phyloP scores from a whole-genome alignment of 2,113 vertebrate species.

The Onychostruthus taczanowskii region DNA sequence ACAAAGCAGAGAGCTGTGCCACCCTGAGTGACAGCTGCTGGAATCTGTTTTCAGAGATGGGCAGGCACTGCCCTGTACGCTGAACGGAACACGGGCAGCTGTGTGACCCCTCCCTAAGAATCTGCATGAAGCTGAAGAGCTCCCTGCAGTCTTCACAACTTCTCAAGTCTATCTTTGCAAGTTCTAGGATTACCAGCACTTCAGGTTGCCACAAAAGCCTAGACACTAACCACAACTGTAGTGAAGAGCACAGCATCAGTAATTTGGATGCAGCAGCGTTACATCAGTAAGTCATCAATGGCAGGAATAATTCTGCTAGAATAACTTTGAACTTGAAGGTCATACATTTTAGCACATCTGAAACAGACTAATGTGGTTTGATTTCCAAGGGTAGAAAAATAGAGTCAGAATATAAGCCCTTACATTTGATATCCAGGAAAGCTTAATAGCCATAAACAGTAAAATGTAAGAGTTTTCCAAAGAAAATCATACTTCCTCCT shows the following conservation, averaged over 20 bases:
- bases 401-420: background rate
- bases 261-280: background rate
- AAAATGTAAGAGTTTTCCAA: background rate
- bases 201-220: background rate
- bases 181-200: background rate
- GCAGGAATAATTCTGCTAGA: background rate
- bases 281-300: background rate
- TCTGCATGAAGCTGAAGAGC: background rate
- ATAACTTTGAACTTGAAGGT: background rate
- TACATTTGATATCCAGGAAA: background rate
- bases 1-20: background rate
- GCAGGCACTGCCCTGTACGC: fast-evolving
- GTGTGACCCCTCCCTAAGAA: background rate
- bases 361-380: background rate
- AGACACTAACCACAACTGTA: background rate
- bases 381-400: background rate
- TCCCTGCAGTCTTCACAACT: background rate
- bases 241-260: background rate
- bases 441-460: background rate
- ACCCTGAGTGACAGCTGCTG: background rate
- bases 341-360: background rate
- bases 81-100: background rate
- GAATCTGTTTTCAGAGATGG: fast-evolving
- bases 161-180: background rate
- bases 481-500: background rate